phyloP scores from a whole-genome alignment of 1,140 invertebrate species.

The Drosophila cardini region DNA sequence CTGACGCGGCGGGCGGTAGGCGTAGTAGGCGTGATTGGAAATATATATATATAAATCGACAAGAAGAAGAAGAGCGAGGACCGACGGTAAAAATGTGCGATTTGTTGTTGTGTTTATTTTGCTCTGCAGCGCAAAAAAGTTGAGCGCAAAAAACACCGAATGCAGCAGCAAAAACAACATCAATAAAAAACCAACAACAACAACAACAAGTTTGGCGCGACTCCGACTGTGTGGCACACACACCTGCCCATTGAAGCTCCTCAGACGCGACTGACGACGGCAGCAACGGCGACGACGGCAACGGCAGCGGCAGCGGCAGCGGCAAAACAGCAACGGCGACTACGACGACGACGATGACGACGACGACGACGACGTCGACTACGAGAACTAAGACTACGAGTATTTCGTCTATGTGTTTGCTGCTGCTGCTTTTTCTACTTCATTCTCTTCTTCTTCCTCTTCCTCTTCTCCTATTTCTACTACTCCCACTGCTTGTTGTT shows the following conservation, averaged over 20 bases:
- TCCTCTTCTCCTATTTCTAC: conserved; percentile 16
- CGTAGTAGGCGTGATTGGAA: not conserved
- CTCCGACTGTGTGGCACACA: conserved; percentile 69
- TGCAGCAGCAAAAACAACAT: conserved; percentile 23
- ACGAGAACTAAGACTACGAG: conserved; percentile 60
- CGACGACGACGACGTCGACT: conserved; percentile 40
- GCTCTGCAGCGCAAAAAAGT: conserved; percentile 17
- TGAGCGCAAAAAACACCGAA: conserved; percentile 18
- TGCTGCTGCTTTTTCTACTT: conserved; percentile 35
- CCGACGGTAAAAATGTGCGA: conserved; percentile 47
- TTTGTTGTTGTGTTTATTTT: not conserved
- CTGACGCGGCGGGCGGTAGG: not conserved
- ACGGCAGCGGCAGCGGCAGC: conserved; percentile 26
- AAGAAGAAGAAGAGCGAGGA: conserved; percentile 2
- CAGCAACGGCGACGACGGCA: conserved; percentile 48
- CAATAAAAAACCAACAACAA: conserved; percentile 19
- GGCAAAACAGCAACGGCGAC: conserved; percentile 17
- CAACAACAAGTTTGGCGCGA: conserved; percentile 51
- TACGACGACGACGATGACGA: conserved; percentile 50
- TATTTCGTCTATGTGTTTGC: conserved; percentile 67
- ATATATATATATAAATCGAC: conserved; percentile 12
- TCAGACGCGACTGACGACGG: conserved; percentile 82
- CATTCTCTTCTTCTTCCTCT: conserved; percentile 48
- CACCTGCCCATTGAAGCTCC: conserved; percentile 84
- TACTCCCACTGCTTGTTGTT: conserved; percentile 40